Percentiles rank a stretch among this genome's conserved stretches.
Conservation (phyloP, 2,888 invertebrate genomes). For the Agapostemon virescens region DNA sequence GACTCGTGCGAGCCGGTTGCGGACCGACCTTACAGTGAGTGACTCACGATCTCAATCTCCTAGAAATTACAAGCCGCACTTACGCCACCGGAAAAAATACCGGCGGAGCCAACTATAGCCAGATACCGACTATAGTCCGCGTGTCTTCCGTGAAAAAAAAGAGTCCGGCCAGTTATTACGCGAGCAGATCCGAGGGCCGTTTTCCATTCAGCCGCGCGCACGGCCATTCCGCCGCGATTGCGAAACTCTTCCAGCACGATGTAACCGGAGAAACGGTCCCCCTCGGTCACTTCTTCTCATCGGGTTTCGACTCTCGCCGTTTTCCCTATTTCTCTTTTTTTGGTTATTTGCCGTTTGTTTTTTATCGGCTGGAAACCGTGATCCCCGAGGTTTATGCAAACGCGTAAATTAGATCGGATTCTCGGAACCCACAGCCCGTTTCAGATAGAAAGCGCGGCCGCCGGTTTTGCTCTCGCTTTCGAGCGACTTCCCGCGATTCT, state of each 20-base stretch:
- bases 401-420: slow-evolving; percentile 61
- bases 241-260: slow-evolving; percentile 54
- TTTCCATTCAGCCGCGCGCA: slow-evolving; percentile 52
- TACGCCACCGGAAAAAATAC: slow-evolving; percentile 50
- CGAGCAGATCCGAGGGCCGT: slow-evolving; percentile 46
- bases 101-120: slow-evolving; percentile 50
- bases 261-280: slow-evolving; percentile 49
- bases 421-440: slow-evolving; percentile 54
- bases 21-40: slow-evolving; percentile 79
- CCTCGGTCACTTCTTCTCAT: slow-evolving; percentile 9
- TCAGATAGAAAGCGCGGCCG: slow-evolving; percentile 51
- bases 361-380: slow-evolving; percentile 42
- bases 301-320: neutral
- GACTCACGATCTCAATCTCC: slow-evolving; percentile 63
- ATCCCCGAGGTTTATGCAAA: slow-evolving; percentile 59
- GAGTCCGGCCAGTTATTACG: slow-evolving; percentile 48
- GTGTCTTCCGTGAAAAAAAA: slow-evolving; percentile 54
- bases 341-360: slow-evolving; percentile 24
- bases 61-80: slow-evolving; percentile 56
- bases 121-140: neutral
- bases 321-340: neutral
- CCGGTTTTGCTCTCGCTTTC: slow-evolving; percentile 22
- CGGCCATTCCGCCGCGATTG: slow-evolving; percentile 55
- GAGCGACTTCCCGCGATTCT: neutral
- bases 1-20: slow-evolving; percentile 77